Percentiles rank a stretch among this genome's conserved stretches.
Evolutionary conservation across 2,797 vertebrate genomes (phyloP).

Genomic region (Gymnodraco acuticeps): DNA sequence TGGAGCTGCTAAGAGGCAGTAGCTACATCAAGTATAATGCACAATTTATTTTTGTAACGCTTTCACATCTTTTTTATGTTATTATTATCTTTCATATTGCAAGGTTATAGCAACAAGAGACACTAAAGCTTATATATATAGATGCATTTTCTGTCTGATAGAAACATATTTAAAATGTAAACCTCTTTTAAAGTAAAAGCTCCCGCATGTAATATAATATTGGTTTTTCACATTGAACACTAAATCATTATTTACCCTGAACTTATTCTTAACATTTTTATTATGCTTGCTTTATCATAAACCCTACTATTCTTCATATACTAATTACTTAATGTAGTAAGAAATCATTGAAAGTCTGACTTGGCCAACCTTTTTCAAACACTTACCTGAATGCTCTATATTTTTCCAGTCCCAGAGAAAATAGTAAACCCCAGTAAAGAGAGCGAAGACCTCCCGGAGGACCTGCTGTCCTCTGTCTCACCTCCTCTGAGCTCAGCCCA

Average conservation of each 20-base stretch:
- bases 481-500: slow-evolving; percentile 73
- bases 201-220: background rate
- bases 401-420: slow-evolving; percentile 16
- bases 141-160: background rate
- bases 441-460: slow-evolving; percentile 13
- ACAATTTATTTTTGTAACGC: background rate
- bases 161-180: background rate
- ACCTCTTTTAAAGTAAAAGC: background rate
- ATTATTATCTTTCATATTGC: background rate
- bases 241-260: background rate
- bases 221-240: background rate
- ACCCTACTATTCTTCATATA: background rate
- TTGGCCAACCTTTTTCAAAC: background rate
- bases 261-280: background rate
- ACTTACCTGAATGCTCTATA: background rate
- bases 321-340: background rate
- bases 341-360: background rate
- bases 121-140: background rate
- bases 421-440: slow-evolving; percentile 14
- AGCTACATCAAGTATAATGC: background rate
- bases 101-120: background rate
- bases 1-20: background rate
- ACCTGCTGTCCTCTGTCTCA: slow-evolving; percentile 77
- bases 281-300: background rate
- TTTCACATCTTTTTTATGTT: background rate